phyloP scores from a whole-genome alignment of 2,888 invertebrate species.

The Patella pellucida region DNA sequence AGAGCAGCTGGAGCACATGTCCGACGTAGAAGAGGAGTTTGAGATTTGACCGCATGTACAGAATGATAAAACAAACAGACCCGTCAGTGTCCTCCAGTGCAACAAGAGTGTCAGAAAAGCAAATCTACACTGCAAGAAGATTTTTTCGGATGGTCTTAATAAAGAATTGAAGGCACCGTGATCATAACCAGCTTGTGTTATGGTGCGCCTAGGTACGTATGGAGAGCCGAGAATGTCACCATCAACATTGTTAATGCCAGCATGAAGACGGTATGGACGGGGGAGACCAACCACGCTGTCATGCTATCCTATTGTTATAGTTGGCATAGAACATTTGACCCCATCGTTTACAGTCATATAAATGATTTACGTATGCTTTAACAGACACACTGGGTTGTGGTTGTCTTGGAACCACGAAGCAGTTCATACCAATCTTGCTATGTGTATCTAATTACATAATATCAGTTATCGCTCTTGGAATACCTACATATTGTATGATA shows the following conservation, averaged over 20 bases:
- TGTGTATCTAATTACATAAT: too few species aligned
- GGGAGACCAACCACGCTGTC: background rate
- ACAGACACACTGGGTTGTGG: too few species aligned
- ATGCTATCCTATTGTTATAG: background rate
- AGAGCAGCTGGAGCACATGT: constrained; percentile 1
- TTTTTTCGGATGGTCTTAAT: background rate
- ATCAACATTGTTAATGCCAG: background rate
- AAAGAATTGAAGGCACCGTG: constrained; percentile 1
- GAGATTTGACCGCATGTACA: background rate
- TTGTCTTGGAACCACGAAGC: too few species aligned
- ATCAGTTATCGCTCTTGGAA: too few species aligned
- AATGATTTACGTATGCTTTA: too few species aligned
- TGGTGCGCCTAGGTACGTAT: background rate
- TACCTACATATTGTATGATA: too few species aligned
- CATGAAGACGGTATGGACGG: background rate
- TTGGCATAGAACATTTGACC: too few species aligned
- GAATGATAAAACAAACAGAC: constrained; percentile 6
- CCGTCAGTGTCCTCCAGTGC: background rate
- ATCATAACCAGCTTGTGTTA: background rate
- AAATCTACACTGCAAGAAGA: constrained; percentile 1
- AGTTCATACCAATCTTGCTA: too few species aligned
- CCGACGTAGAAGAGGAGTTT: constrained; percentile 6
- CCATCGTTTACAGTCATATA: too few species aligned
- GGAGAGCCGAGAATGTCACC: constrained; percentile 1
- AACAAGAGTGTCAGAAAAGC: constrained; percentile 11